phyloP scores from a whole-genome alignment of 2,797 vertebrate species.

The Craterocephalus amniculus region DNA sequence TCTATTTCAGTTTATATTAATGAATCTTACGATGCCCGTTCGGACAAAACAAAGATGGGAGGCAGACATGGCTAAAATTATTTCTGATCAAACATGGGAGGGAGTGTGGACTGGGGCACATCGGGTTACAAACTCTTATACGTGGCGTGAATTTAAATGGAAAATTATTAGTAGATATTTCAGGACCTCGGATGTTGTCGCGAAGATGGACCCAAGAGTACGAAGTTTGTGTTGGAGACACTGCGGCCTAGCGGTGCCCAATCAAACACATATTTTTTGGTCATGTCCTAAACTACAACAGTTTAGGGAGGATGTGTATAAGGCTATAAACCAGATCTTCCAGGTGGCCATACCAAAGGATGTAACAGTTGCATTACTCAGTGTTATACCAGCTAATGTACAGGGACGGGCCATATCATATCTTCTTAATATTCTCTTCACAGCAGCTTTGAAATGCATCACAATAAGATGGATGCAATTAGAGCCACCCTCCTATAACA shows the following conservation, averaged over 20 bases:
- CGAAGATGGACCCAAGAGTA: background rate
- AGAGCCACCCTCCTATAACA: no score
- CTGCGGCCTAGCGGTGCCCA: background rate
- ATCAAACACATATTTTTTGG: conserved; percentile 1
- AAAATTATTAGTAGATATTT: background rate
- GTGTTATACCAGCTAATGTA: no score
- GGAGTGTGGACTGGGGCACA: background rate
- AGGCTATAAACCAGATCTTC: background rate
- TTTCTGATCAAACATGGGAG: background rate
- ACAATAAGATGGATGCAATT: no score
- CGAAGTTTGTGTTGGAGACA: background rate
- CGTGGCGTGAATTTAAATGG: background rate
- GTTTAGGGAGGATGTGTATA: conserved; percentile 4
- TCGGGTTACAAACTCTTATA: background rate
- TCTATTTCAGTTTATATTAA: no score
- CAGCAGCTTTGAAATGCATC: no score
- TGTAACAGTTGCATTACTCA: no score
- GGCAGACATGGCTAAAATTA: background rate
- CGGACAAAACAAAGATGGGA: background rate
- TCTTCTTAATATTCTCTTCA: no score
- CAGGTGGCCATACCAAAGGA: background rate
- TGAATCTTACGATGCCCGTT: background rate
- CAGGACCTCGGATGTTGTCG: no score
- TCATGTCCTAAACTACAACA: background rate
- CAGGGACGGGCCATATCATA: no score